Evolutionary conservation across 2,113 vertebrate species (phyloP), one percentile per base, ranked within the genome.

Genomic region (Hippocampus comes): DNA sequence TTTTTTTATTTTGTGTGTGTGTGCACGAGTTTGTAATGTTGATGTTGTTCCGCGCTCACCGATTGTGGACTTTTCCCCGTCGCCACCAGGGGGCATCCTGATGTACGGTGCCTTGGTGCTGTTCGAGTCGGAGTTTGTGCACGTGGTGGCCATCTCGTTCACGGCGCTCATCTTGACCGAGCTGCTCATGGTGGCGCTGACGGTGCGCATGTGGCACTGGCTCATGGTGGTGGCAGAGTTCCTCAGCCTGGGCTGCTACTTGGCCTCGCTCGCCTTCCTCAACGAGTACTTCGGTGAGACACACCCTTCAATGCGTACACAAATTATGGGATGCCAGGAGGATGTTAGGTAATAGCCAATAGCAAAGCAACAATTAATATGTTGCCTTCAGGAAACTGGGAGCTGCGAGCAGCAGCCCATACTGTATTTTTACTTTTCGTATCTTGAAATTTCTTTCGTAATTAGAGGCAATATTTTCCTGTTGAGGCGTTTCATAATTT

Each of bases 111-210:
- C 93, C 0, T 90, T 99, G 89, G 80, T 98, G 84, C 94, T 99
- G 43, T 99, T 99, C 18, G 97, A 99, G 88, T 96, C 95, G 0
- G 97, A 99, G 89, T 99, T 99, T 5, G 95, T 99, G 41, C 96
- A 98, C 0, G 97, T 99, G 1, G 96, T 99, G 76, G 95, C 96
- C 87, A 99, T 99, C 93, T 98, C 97, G 68, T 99, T 99, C 92
- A 99, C 97, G 2, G 96, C 97, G 1, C 94, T 99, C 15, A 89
- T 99, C 81, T 86, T 99, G 78, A 99, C 97, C 0, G 97, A 99
- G 90, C 94, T 99, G 82, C 94, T 99, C 82, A 99, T 99, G 97
- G 97, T 99, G 89, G 97, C 97, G 1, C 91, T 99, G 79, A 98
- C 95, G 1, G 85, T 99, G 72, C 90, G 97, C 4, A 99, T 96